A percentile compares a stretch with the other conserved stretches of the same genome.
These are phyloP conservation scores for Vanacampus margaritifer DNA, from an alignment of 2,113 vertebrate species.

Conservation along the genomic window DNA sequence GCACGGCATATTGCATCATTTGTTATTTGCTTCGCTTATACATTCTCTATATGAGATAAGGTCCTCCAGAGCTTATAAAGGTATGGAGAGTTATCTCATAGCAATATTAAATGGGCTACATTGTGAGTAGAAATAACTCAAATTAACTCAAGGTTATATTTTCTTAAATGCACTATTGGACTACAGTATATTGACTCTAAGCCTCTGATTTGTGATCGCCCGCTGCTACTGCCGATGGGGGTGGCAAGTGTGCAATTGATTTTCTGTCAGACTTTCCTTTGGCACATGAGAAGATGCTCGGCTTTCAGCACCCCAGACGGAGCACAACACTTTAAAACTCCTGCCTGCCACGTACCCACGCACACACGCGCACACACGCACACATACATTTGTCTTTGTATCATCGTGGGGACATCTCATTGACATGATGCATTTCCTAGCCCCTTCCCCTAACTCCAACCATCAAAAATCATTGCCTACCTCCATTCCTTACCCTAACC, in stretches of 20 bases:
- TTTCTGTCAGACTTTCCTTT: slow-evolving; percentile 63
- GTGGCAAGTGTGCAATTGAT: slow-evolving; percentile 61
- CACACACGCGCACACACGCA: no score
- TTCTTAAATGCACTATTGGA: not conserved
- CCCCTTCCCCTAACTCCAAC: no score
- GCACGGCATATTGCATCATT: slow-evolving; percentile 6
- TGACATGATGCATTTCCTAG: no score
- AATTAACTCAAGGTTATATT: not conserved
- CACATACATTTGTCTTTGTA: no score
- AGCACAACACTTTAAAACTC: slow-evolving; percentile 56
- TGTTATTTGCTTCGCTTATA: not conserved
- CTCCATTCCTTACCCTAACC: no score
- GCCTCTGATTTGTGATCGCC: slow-evolving; percentile 24
- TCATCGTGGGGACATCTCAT: no score
- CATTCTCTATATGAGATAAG: not conserved
- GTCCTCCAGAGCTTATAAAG: not conserved
- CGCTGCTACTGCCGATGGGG: slow-evolving; percentile 32
- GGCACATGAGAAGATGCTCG: slow-evolving; percentile 65
- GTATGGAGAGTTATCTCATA: not conserved
- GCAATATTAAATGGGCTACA: not conserved
- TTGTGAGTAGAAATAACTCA: not conserved
- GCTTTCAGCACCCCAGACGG: slow-evolving; percentile 56
- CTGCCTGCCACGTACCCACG: slow-evolving; percentile 50
- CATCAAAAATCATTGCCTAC: no score
- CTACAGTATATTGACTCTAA: slow-evolving; percentile 28